These are phyloP conservation scores for Octodon degus DNA, from an alignment of 2,113 vertebrate species.

Conservation along the genomic window DNA sequence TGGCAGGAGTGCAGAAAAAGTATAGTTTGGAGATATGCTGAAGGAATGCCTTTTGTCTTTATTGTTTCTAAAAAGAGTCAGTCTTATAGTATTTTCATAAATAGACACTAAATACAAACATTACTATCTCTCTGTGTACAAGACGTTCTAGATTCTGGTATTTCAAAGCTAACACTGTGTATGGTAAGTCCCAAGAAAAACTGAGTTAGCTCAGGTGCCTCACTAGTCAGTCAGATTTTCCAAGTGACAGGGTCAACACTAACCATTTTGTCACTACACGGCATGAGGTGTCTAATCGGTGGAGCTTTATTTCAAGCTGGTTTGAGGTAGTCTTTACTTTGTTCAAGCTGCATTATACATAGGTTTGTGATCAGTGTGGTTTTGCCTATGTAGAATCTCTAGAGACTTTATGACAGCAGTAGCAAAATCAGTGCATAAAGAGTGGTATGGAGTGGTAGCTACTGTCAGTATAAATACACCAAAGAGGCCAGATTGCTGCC, in stretches of 20 bases:
- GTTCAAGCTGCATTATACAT: neutral
- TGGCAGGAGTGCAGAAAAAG: neutral
- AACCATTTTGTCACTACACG: neutral
- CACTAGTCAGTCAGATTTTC: neutral
- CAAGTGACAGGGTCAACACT: neutral
- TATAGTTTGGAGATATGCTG: neutral
- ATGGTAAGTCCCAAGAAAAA: neutral
- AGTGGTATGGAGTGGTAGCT: neutral
- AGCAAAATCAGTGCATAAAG: neutral
- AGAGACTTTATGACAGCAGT: neutral
- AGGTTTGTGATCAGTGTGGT: neutral
- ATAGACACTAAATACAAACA: neutral
- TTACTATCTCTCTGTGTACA: neutral
- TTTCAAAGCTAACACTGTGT: neutral
- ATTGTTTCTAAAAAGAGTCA: neutral
- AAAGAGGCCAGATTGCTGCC: neutral
- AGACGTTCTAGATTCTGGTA: neutral
- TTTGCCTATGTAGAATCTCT: neutral
- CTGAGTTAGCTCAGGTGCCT: neutral
- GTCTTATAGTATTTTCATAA: slow-evolving; percentile 29
- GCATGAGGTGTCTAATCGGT: neutral
- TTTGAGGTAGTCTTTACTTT: neutral
- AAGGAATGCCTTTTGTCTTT: neutral
- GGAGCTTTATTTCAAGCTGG: neutral
- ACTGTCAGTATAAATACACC: neutral